Percentiles rank a stretch among this genome's conserved stretches.
phyloP scores from a whole-genome alignment of 2,888 invertebrate genomes.

The Nyleta sp. region DNA sequence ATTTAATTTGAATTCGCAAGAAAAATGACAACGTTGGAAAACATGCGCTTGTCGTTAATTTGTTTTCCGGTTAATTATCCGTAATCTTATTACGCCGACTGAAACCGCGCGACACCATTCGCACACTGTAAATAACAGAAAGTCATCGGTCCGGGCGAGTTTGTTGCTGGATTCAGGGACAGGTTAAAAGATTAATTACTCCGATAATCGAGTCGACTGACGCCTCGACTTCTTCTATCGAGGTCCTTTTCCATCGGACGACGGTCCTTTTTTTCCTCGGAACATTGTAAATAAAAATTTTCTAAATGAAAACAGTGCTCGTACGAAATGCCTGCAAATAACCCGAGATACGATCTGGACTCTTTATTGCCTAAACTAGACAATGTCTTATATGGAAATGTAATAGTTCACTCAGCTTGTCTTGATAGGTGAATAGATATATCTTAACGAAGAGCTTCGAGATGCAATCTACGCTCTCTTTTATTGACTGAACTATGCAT shows the following conservation, averaged over 20 bases:
- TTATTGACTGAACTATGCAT: conserved; percentile 37
- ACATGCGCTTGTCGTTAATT: conserved; percentile 51
- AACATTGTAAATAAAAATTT: conserved; percentile 12
- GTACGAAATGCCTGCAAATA: conserved; percentile 33
- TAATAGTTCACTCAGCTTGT: conserved; percentile 45
- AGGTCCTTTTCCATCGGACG: background rate
- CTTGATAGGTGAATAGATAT: conserved; percentile 51
- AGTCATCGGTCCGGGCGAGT: conserved; percentile 47
- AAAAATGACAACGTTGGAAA: conserved; percentile 40
- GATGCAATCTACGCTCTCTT: conserved; percentile 39
- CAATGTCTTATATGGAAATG: conserved; percentile 50
- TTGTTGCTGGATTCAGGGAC: conserved; percentile 41
- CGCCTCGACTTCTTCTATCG: conserved; percentile 6
- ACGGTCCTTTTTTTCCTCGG: background rate
- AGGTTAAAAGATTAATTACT: conserved; percentile 55
- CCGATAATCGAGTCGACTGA: conserved; percentile 48
- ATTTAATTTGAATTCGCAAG: conserved; percentile 43
- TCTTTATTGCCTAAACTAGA: conserved; percentile 51
- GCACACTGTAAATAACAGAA: conserved; percentile 40
- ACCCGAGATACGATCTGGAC: conserved; percentile 23
- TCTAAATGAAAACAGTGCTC: conserved; percentile 15
- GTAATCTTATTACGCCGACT: conserved; percentile 51
- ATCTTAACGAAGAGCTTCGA: conserved; percentile 33
- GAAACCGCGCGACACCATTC: conserved; percentile 46
- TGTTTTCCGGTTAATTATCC: conserved; percentile 53